Conservation (phyloP, 1,140 invertebrate genomes). For the Oryzaephilus surinamensis region DNA sequence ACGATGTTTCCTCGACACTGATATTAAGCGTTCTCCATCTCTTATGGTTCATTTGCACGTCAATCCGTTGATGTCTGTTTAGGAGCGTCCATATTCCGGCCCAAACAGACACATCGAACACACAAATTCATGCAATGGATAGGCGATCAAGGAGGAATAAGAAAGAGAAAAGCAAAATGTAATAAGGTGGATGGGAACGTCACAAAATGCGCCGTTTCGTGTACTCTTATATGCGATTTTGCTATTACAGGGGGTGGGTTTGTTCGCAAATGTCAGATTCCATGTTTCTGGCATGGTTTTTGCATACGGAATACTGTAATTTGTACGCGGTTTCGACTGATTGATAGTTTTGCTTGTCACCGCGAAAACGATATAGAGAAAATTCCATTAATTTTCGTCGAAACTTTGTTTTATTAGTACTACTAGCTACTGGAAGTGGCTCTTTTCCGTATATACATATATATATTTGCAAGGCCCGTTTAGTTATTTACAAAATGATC, state of each 20-base stretch:
- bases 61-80: constrained; percentile 5
- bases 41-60: constrained; percentile 21
- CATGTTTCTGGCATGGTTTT: constrained; percentile 20
- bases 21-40: constrained; percentile 31
- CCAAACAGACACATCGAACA: constrained; percentile 5
- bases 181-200: no score
- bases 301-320: constrained; percentile 30
- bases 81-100: no score
- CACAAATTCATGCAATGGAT: no score
- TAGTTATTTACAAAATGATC: no score
- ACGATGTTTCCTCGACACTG: constrained; percentile 31
- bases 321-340: constrained; percentile 31
- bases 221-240: no score
- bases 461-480: no score
- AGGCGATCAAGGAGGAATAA: no score
- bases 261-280: constrained; percentile 15
- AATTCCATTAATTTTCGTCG: constrained; percentile 32
- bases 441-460: no score
- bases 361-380: constrained; percentile 32
- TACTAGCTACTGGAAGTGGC: no score
- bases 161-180: no score
- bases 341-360: constrained; percentile 35
- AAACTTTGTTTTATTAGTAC: constrained; percentile 28
- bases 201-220: background rate
- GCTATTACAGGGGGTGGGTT: background rate